phyloP scores from a whole-genome alignment of 2,888 invertebrate genomes.

The Pseudanteris insignis region DNA sequence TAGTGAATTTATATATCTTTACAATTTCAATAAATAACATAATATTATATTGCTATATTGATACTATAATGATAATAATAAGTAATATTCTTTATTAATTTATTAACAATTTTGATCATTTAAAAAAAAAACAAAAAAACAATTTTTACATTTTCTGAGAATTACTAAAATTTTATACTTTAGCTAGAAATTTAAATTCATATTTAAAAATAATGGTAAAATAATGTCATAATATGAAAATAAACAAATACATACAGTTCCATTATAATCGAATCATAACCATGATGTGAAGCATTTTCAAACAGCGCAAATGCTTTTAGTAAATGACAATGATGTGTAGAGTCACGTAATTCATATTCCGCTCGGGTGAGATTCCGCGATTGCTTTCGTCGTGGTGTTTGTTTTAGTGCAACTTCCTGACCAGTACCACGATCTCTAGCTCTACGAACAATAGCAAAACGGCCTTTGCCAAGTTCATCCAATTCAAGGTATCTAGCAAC shows the following conservation, averaged over 20 bases:
- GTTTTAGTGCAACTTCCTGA: slow-evolving; percentile 80
- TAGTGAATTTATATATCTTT: too few relatives aligned
- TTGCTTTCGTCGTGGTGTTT: slow-evolving; percentile 72
- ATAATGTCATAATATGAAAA: slow-evolving; percentile 3
- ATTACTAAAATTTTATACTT: too few relatives aligned
- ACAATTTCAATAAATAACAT: too few relatives aligned
- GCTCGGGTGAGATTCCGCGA: slow-evolving; percentile 75
- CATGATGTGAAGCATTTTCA: slow-evolving; percentile 77
- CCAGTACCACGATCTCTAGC: slow-evolving; percentile 81
- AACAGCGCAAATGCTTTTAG: slow-evolving; percentile 80
- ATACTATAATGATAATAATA: too few relatives aligned
- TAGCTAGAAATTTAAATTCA: too few relatives aligned
- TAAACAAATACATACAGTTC: slow-evolving; percentile 72
- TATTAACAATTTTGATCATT: too few relatives aligned
- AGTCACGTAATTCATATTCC: slow-evolving; percentile 77
- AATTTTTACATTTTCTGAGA: background rate
- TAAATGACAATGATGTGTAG: slow-evolving; percentile 77
- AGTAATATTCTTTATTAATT: too few relatives aligned
- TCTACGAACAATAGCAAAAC: slow-evolving; percentile 77
- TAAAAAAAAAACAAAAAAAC: too few relatives aligned
- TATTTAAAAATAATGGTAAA: background rate
- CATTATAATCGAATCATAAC: slow-evolving; percentile 78
- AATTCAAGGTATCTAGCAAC: slow-evolving; percentile 71
- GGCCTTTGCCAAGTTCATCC: slow-evolving; percentile 77
- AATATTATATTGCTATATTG: too few relatives aligned